Percentiles rank a stretch among this genome's conserved stretches.
phyloP scores from a whole-genome alignment of 2,113 vertebrate genomes.

The Salvelinus alpinus region DNA sequence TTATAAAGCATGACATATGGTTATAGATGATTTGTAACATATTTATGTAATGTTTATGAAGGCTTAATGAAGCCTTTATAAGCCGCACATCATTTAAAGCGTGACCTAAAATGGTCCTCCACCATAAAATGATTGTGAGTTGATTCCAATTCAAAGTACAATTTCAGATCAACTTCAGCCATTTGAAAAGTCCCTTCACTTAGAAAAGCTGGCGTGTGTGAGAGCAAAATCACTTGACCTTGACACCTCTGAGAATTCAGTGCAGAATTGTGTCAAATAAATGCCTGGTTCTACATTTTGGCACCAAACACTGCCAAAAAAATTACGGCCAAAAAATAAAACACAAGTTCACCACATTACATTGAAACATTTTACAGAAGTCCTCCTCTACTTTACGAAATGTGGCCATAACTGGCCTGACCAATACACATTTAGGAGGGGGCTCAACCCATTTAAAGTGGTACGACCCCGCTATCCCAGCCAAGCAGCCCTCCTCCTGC shows the following conservation, averaged over 20 bases:
- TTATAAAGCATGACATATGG: too few species aligned
- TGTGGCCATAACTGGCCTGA: too few species aligned
- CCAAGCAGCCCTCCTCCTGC: not conserved
- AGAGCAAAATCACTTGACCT: slow-evolving; percentile 49
- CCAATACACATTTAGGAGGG: slow-evolving; percentile 45
- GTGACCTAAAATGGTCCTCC: not conserved
- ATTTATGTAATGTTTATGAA: too few species aligned
- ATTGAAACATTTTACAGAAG: not conserved
- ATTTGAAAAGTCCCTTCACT: too few species aligned
- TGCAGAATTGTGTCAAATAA: slow-evolving; percentile 41
- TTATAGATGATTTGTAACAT: too few species aligned
- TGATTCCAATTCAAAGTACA: not conserved
- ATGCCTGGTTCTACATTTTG: slow-evolving; percentile 42
- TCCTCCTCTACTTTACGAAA: not conserved
- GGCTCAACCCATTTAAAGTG: slow-evolving; percentile 52
- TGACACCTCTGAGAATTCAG: slow-evolving; percentile 21
- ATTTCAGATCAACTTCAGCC: not conserved
- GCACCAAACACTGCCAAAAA: slow-evolving; percentile 42
- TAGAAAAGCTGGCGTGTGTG: too few species aligned
- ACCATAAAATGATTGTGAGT: not conserved
- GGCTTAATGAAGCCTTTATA: too few species aligned
- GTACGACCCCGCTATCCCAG: not conserved
- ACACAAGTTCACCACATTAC: too few species aligned
- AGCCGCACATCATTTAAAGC: too few species aligned
- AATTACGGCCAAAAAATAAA: not conserved